phyloP scores from a whole-genome alignment of 1,140 invertebrate genomes.

The Drosophila ficusphila region DNA sequence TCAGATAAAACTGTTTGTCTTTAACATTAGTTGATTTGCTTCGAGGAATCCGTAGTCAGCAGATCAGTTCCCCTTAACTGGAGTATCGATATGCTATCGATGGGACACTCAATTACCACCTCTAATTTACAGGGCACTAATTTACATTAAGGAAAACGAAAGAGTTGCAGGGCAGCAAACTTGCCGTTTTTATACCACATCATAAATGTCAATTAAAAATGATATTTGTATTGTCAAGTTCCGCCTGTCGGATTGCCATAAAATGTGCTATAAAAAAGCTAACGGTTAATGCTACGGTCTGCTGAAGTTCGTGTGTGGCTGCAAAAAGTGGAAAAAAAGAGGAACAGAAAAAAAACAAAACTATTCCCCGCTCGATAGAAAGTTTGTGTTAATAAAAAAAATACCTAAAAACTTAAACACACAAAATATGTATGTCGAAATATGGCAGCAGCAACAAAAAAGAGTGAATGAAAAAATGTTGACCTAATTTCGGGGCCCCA shows the following conservation, averaged over 20 bases:
- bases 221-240: conserved; percentile 69
- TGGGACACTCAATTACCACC: background rate
- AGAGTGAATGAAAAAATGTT: conserved; percentile 84
- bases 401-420: conserved; percentile 77
- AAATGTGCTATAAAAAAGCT: conserved; percentile 76
- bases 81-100: conserved; percentile 29
- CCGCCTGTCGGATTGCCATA: conserved; percentile 47
- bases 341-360: conserved; percentile 29
- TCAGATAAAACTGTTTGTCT: no score
- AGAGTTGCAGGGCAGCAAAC: conserved; percentile 16
- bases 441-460: conserved; percentile 67
- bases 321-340: conserved; percentile 32
- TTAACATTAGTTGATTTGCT: no score
- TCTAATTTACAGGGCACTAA: conserved; percentile 5
- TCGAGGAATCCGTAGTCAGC: conserved; percentile 46
- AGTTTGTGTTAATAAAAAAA: conserved; percentile 81
- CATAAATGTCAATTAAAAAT: conserved; percentile 78
- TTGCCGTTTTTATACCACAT: conserved; percentile 31
- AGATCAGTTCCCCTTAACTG: conserved; percentile 7
- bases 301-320: conserved; percentile 76
- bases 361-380: conserved; percentile 74
- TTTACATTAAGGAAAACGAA: conserved; percentile 22
- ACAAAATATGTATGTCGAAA: conserved; percentile 77
- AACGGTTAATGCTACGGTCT: conserved; percentile 79
- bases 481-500: conserved; percentile 72